Base-by-base conservation (phyloP, 2,113 vertebrate genomes). In the Cairina moschata region DNA sequence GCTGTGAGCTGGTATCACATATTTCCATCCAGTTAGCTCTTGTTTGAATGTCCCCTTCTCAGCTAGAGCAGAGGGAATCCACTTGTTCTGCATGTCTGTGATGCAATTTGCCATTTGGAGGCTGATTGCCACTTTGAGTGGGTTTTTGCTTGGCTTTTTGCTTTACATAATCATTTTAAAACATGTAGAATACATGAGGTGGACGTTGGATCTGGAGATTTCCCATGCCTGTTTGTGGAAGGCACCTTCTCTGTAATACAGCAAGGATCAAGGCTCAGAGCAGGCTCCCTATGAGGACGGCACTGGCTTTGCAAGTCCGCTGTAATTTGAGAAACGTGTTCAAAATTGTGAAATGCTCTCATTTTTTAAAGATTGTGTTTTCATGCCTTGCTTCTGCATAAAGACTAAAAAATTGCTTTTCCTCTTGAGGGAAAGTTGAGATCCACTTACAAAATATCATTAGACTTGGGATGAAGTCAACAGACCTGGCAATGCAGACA, bases 351-450 rank as follows among this genome's bases (percentile, higher is more conserved):
- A 83, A 75, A 52, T 28, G 11, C 44, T 79, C 1, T 1, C 32
- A 8, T 21, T 59, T 91, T 88, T 65, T 32, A n/a, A 88, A 82
- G 75, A 25, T 50, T 88, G 11, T 50, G 15, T 63, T 90, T 96
- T 91, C 82, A 28, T 38, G 67, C 62, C 76, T 92, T 74, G 1
- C 29, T 96, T 80, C 76, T 88, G 85, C 36, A 1, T 8, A 31
- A 29, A 65, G 81, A 42, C 67, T 80, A 18, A 96, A 77, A 95
- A 71, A 75, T 67, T 62, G 36, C 77, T 89, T 91, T 95, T 88
- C 68, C 55, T 87, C 91, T 73, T 50, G 54, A 73, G 73, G 88
- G 93, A 62, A 96, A 87, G 44, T 32, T 85, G 87, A 93, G 84
- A 89, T 52, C 48, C 66, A 58, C 84, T 85, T 90, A 69, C 7